Base-by-base conservation (phyloP, 2,113 vertebrate species). In the Pantherophis guttatus region DNA sequence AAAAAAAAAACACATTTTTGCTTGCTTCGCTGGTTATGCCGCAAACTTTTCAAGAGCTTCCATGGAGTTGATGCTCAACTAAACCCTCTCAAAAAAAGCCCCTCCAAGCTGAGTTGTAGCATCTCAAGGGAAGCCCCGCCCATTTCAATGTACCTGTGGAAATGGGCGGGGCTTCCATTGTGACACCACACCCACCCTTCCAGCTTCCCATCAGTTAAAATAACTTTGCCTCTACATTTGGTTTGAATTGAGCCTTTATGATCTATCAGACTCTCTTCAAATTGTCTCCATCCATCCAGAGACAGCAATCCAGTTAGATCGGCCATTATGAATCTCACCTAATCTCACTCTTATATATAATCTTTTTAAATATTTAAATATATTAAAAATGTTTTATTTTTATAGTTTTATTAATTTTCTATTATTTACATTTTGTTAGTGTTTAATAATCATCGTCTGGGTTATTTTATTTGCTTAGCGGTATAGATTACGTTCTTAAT, bases 161-260 rank as follows among this genome's bases (percentile, higher is more conserved):
- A 62, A 26, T 62, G 59, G 59, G 8, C 1, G 3, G 24, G 59
- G 59, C 21, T 62, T 62, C 59, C 6, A 2, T 8, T 59, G 57
- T 58, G 57, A 23, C 1, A 2, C 1, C 5, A 58, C 57, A 59
- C 8, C 59, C 59, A 62, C 59, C 24, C 8, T 24, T 62, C 59
- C 8, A 10, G 1, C 92, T 92, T 94, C 94, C 50, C 70, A 81
- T 39, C 11, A 19, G 91, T 54, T 52, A 91, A 91, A 58, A 52
- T 58, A 57, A 21, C 52, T 58, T 87, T 87, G 54, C 0, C 81
- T 95, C 0, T 0, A 86, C 94, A 95, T 95, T 96, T 95, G 95
- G 93, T 92, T 95, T 94, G 95, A 95, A 95, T 91, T 88, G 95
- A 95, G 93, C 96, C 94, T 95, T 96, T 94, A 95, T 92, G 94